These are phyloP conservation scores for Drosophila sp. DNA, from an alignment of 1,140 invertebrate genomes.

Conservation along the genomic window DNA sequence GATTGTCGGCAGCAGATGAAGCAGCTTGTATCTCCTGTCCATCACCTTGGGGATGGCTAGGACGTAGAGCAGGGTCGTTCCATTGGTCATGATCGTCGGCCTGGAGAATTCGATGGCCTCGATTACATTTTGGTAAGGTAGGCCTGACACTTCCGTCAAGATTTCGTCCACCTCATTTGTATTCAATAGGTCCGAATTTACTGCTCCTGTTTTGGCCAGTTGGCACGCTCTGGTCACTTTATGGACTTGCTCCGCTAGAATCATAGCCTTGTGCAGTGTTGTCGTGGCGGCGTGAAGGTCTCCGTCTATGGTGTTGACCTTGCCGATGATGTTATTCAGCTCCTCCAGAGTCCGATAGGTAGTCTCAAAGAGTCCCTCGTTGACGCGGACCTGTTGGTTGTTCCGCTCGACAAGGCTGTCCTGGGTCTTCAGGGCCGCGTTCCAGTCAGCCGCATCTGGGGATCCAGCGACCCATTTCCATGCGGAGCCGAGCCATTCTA, in stretches of 20 bases:
- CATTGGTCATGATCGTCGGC: background rate
- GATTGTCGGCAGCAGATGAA: background rate
- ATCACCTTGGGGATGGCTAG: background rate
- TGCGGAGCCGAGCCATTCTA: constrained; percentile 14
- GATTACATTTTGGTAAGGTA: constrained; percentile 20
- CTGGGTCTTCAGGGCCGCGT: constrained; percentile 3
- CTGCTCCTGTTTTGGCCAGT: constrained; percentile 1
- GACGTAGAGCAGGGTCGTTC: background rate
- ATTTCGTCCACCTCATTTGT: background rate
- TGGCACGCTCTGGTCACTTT: constrained; percentile 18
- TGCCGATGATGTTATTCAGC: constrained; percentile 5
- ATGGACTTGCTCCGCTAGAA: background rate
- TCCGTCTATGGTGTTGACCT: background rate
- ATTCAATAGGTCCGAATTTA: constrained; percentile 16
- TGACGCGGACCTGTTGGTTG: constrained; percentile 15
- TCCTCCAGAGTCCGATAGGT: background rate
- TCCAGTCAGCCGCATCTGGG: constrained; percentile 11
- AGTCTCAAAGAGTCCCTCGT: constrained; percentile 8
- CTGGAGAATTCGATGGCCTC: background rate
- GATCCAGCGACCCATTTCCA: constrained; percentile 21
- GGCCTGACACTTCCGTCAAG: background rate
- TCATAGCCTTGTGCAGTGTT: constrained; percentile 19
- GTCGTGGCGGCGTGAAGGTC: background rate
- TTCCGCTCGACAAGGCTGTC: background rate
- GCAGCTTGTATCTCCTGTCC: background rate